These are phyloP conservation scores for Cheirogaleus major DNA, from an alignment of 2,797 vertebrate species.

Conservation along the genomic window DNA sequence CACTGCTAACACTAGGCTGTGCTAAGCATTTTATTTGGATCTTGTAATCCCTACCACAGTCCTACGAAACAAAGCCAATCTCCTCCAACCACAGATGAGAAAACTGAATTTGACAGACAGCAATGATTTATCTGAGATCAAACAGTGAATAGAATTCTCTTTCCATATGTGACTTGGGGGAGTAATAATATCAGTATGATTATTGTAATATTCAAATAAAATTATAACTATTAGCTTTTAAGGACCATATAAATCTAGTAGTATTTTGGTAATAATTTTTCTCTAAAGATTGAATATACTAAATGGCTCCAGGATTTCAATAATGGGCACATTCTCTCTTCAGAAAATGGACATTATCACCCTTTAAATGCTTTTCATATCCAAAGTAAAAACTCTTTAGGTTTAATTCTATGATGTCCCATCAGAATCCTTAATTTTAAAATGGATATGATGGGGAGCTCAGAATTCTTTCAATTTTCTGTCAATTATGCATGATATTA, in stretches of 20 bases:
- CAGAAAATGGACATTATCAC: not conserved
- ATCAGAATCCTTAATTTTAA: constrained; percentile 46
- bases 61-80: not conserved
- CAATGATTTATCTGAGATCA: not conserved
- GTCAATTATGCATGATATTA: constrained; percentile 53
- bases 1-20: rapidly evolving
- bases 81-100: not conserved
- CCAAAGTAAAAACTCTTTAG: not conserved
- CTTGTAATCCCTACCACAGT: rapidly evolving
- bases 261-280: not conserved
- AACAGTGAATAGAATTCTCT: not conserved
- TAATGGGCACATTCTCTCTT: not conserved
- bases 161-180: not conserved
- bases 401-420: not conserved
- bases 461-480: constrained; percentile 58
- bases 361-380: not conserved
- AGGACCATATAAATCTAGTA: not conserved
- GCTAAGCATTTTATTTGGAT: not conserved
- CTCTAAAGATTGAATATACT: not conserved
- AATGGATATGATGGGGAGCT: not conserved
- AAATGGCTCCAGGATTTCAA: not conserved
- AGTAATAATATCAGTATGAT: not conserved
- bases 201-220: not conserved
- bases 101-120: not conserved
- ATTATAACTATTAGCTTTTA: not conserved